These are phyloP conservation scores for Noctua pronuba DNA, from an alignment of 2,888 invertebrate genomes.

Conservation along the genomic window DNA sequence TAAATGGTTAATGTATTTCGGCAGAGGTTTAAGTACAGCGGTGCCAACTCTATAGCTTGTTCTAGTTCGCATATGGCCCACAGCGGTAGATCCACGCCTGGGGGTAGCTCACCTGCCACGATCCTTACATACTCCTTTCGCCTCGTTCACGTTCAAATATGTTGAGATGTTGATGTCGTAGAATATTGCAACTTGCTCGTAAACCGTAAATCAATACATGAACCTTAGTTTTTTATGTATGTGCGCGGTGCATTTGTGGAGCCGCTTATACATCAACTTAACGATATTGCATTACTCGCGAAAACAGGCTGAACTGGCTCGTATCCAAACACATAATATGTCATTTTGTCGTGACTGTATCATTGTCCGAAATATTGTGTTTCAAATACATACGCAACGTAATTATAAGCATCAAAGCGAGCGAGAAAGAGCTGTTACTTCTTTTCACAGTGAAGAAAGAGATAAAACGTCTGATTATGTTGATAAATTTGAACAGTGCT, in stretches of 20 bases:
- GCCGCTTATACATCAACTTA: too few relatives aligned
- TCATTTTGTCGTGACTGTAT: slow-evolving; percentile 35
- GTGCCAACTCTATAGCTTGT: too few relatives aligned
- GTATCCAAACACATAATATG: slow-evolving; percentile 5
- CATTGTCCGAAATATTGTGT: slow-evolving; percentile 11
- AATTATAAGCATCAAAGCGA: neutral
- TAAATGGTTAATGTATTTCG: too few relatives aligned
- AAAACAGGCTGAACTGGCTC: neutral
- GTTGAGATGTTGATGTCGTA: neutral
- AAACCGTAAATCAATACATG: neutral
- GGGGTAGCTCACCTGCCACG: too few relatives aligned
- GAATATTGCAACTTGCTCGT: neutral
- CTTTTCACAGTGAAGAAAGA: slow-evolving; percentile 4
- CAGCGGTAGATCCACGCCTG: too few relatives aligned
- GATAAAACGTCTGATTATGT: slow-evolving; percentile 6
- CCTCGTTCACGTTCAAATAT: too few relatives aligned
- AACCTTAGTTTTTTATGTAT: neutral
- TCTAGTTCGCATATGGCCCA: too few relatives aligned
- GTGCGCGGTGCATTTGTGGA: neutral
- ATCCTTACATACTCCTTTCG: too few relatives aligned
- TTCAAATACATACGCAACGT: neutral
- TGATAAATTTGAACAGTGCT: rapidly evolving
- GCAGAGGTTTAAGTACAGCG: too few relatives aligned
- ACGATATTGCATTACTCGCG: neutral
- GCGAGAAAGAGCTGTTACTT: neutral